Evolutionary conservation across 1,140 invertebrate species (phyloP).

Genomic region (Seison nebaliae): DNA sequence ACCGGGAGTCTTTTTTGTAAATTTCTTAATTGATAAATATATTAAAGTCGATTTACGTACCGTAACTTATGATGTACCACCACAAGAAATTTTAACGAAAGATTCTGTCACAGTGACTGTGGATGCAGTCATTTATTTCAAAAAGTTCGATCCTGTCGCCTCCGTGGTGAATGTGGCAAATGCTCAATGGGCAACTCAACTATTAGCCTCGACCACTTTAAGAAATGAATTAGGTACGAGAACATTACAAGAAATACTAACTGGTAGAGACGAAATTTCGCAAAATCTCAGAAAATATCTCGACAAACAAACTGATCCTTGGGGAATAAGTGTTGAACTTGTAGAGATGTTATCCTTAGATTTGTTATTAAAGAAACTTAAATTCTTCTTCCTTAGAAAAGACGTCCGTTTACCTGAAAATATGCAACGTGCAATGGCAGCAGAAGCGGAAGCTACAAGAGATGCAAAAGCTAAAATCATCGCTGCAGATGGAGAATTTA

Average conservation of each 20-base stretch:
- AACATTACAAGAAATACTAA: constrained; percentile 12
- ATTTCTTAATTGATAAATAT: background rate
- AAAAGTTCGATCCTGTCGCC: constrained; percentile 12
- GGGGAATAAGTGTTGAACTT: constrained; percentile 6
- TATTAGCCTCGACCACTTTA: constrained; percentile 15
- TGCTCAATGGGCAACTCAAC: constrained; percentile 13
- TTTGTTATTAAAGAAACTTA: background rate
- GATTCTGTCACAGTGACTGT: constrained; percentile 15
- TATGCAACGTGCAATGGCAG: constrained; percentile 21
- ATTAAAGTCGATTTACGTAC: background rate
- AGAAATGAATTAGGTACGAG: constrained; percentile 14
- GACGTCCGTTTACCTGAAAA: constrained; percentile 18
- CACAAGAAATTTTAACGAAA: constrained; percentile 15
- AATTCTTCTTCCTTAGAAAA: constrained; percentile 3
- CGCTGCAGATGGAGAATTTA: constrained; percentile 12
- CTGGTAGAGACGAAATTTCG: constrained; percentile 12
- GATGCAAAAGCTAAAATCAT: constrained; percentile 21
- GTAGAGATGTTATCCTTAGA: constrained; percentile 6
- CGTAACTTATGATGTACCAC: constrained; percentile 14
- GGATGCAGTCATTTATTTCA: constrained; percentile 14
- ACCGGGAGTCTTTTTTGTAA: too few species aligned
- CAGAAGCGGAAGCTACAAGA: constrained; percentile 21
- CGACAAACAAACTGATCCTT: constrained; percentile 1
- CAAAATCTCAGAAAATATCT: constrained; percentile 1
- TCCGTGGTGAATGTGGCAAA: constrained; percentile 14